Base-by-base conservation (phyloP, 2,113 vertebrate genomes). In the Sula dactylatra region DNA sequence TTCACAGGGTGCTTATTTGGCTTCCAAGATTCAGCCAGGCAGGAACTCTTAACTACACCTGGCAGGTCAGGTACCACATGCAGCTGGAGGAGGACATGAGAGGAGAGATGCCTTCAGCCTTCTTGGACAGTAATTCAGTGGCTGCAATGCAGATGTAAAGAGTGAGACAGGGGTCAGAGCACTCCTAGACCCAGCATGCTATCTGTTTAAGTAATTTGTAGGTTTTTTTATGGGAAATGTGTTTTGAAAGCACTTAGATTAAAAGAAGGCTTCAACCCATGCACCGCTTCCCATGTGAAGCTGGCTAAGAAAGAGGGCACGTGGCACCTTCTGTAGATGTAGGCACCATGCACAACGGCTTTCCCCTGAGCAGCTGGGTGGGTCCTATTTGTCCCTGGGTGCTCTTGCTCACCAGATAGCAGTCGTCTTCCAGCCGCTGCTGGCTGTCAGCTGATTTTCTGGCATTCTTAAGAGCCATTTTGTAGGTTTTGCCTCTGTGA, bases 21-120 rank as follows among this genome's bases (percentile, higher is more conserved):
- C 29, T 79, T 34, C 52, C 4, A 52, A 19, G 74, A 4, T 22
- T n/a, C 2, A 3, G 22, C 38, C 49, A n/a, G 59, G 34, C 14
- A 61, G 31, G 47, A 56, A 0, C 22, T 17, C 11, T 20, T 2
- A 7, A 25, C 36, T 55, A 27, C 44, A 47, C 49, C n/a, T 47
- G 64, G n/a, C 52, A 36, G 45, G 42, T 44, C 40, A 34, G 55
- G 31, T 24, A 71, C 10, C 16, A 3, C 0, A 0, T 22, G 16
- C 18, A 67, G 62, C 42, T 80, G 11, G 27, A 25, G 50, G 34
- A 61, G 31, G 16, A 13, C 40, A 4, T 13, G 45, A 79, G 15
- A 67, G 16, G 20, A n/a, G 59, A 49, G 47, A 36, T 36, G 8
- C 47, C 55, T 71, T 52, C 50, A 54, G 45, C 9, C 32, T 78